Base-by-base conservation (phyloP, 2,113 vertebrate species). In the Panthera tigris region DNA sequence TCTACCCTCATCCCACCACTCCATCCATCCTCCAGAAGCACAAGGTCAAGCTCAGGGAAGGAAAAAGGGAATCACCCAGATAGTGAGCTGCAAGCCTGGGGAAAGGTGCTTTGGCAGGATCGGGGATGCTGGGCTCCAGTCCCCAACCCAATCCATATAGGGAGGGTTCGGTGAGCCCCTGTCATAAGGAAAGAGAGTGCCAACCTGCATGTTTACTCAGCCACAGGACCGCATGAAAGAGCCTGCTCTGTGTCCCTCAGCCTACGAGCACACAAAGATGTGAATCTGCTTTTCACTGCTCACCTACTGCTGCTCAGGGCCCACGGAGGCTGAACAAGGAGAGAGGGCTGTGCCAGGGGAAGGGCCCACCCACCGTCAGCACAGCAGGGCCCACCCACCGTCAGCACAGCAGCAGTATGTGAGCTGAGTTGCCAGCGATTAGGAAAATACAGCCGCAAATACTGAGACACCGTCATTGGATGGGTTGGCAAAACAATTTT, bases 341-440 rank as follows among this genome's bases (percentile, higher is more conserved):
- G 21, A 68, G 4, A 6, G 21, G 18, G 21, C 19, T 27, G 61
- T 0, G 27, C 50, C 52, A 36, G 65, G 7, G 36, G 23, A 21
- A 55, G 18, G 2, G 4, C 19, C 31, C 14, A 29, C 11, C 52
- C 63, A 4, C 36, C 25, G 0, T 9, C n/a, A n/a, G 63, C 50
- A 39, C 2, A 11, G 45, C 10, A 27, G 3, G 2, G 4, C 19
- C 31, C 14, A 29, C 11, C 52, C 63, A 4, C 36, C 25, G 0
- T 9, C n/a, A n/a, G 63, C 50, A 39, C 2, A 11, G 45, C 10
- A 27, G 3, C 19, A 33, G 14, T 33, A 23, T 21, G 23, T 16
- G 23, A 5, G 45, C 91, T 15, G 45, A 66, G 74, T 31, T 4
- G 13, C 89, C n/a, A 39, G n/a, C 33, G 41, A 82, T 11, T 27